Evolutionary conservation across 2,888 invertebrate genomes (phyloP).

Genomic region (Sinodicranocentrus sp.): DNA sequence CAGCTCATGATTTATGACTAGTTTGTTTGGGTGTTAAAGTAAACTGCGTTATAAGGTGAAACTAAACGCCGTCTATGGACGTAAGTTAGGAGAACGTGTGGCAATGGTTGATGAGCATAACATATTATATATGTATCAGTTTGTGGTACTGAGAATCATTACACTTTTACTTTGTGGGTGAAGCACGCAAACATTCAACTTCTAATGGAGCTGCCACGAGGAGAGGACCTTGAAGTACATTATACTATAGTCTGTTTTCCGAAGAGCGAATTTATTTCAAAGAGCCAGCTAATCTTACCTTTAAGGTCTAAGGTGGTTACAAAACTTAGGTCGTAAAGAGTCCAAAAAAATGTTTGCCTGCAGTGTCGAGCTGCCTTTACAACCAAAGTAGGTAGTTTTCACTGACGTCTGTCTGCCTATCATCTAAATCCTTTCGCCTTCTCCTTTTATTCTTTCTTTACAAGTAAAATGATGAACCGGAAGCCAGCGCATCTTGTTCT

Average conservation of each 20-base stretch:
- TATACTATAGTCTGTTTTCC: no score
- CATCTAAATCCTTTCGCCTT: constrained; percentile 22
- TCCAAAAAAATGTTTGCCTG: no score
- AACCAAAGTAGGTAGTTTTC: no score
- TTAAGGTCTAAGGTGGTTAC: no score
- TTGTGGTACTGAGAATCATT: no score
- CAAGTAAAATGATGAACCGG: constrained; percentile 9
- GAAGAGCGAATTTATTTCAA: constrained; percentile 13
- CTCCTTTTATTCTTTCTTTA: neutral
- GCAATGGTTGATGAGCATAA: neutral
- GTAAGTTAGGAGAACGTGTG: constrained; percentile 3
- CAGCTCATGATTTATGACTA: constrained; percentile 71
- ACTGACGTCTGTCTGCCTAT: neutral
- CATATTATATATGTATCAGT: neutral
- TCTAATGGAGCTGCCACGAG: no score
- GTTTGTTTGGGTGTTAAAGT: constrained; percentile 47
- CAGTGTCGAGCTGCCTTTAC: no score
- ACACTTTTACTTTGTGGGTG: no score
- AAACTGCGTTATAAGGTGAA: constrained; percentile 34
- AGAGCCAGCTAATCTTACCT: constrained; percentile 12
- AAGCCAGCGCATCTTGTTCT: neutral
- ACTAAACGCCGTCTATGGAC: constrained; percentile 21
- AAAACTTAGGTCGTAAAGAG: no score
- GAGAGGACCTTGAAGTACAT: no score
- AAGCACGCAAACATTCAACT: no score